Percentiles rank a stretch among this genome's conserved stretches.
Evolutionary conservation across 2,888 invertebrate genomes (phyloP).

Genomic region (Cotesia congregata): DNA sequence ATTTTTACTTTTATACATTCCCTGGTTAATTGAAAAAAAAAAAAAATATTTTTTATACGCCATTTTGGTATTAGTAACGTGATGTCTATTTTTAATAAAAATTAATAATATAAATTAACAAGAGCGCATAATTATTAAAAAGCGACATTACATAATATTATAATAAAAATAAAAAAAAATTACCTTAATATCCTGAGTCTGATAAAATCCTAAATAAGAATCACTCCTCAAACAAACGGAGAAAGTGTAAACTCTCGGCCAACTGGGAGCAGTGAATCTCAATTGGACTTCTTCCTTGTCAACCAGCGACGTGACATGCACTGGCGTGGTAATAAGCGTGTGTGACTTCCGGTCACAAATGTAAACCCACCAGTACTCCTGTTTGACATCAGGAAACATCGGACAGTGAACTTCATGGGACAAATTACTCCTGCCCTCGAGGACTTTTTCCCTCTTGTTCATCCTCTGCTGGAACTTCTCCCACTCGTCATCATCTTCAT

Average conservation of each 20-base stretch:
- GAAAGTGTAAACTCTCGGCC: constrained; percentile 93
- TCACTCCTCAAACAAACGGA: constrained; percentile 91
- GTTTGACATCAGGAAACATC: constrained; percentile 93
- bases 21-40: no score
- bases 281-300: constrained; percentile 92
- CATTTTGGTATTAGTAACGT: no score
- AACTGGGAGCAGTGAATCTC: constrained; percentile 92
- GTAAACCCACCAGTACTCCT: constrained; percentile 99
- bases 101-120: no score
- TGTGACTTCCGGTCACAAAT: constrained; percentile 95
- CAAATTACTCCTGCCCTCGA: constrained; percentile 93
- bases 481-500: constrained; percentile 91
- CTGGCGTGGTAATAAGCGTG: constrained; percentile 91
- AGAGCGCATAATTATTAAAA: no score
- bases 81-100: no score
- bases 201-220: constrained; percentile 97
- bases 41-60: no score
- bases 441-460: constrained; percentile 85
- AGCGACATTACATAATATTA: no score
- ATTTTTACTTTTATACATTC: no score
- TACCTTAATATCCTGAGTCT: constrained; percentile 92
- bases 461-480: constrained; percentile 91
- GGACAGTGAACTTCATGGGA: constrained; percentile 99
- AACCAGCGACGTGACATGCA: constrained; percentile 93
- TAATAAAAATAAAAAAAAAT: constrained; percentile 19